Base-by-base conservation (phyloP, 2,888 invertebrate genomes). In the Baronia brevicornis region DNA sequence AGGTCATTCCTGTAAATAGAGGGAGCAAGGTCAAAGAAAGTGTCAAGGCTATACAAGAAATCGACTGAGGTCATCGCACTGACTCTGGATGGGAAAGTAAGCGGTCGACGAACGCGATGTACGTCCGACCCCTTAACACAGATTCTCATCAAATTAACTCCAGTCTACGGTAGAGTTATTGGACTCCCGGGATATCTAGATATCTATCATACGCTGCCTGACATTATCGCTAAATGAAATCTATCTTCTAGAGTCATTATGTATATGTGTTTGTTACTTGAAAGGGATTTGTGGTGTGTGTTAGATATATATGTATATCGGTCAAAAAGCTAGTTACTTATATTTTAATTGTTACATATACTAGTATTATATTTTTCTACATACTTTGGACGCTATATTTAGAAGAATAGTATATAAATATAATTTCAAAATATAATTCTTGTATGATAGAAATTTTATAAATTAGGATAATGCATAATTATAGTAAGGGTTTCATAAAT, bases 31-130 rank as follows among this genome's bases (percentile, higher is more conserved):
- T 74, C 67, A 77, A 64, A 80, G 79, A 82, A 82, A 80, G 79
- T 82, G 80, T 84, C 84, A 84, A 84, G 84, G 84, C 58, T 84
- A 65, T 63, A 65, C 70, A 77, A 75, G 84, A 78, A 82, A 80
- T 79, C 79, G 66, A 67, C 48, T 51, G 69, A 61, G 82, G 70
- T 80, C 80, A 75, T 72, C 54, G 79, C 47, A 60, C 79, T 60
- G 49, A 53, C 62, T 50, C 58, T 62, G 66, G 61, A 70, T 71
- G 74, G 67, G 82, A 82, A 84, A 84, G 84, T 79, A 71, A 68
- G 66, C 75, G 67, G 47, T 48, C 62, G 60, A 43, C 54, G 54
- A 61, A 47, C 53, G 57, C 40, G 31, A 41, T 43, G 47, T 44
- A 45, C 64, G 59, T 58, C 46, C 74, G 82, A 72, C 82, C 84